Base-by-base conservation (phyloP, 2,797 vertebrate species). In the Mormyrus proboscirostris region DNA sequence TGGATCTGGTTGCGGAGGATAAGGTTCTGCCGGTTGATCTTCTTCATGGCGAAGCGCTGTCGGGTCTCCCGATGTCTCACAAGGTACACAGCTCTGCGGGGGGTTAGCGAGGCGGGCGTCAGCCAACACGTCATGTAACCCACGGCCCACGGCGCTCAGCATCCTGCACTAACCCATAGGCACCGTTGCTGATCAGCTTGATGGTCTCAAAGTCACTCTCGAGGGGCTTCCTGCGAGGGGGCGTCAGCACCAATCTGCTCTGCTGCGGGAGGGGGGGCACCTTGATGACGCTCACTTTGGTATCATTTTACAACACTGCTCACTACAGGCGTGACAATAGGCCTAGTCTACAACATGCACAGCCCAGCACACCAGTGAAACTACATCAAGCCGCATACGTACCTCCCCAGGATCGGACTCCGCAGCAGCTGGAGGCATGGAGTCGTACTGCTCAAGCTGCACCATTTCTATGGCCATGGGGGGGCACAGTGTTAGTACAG, bases 11-110 rank as follows among this genome's bases (percentile, higher is more conserved):
- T 99, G 89, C 98, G 96, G 91, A 99, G 95, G 65, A 98, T 97
- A 88, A 99, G 93, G 94, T 99, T 99, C 94, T 99, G 98, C n/a
- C 98, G 97, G 93, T 99, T 99, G 90, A 99, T 98, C 93, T 99
- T 99, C 93, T 99, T 99, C 96, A 99, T 97, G 90, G 98, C 98
- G 0, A 99, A 99, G 41, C 98, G 97, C 90, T 99, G 98, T 4
- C 98, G 96, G 0, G 97, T 99, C 92, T 99, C 98, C 57, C 96
- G 97, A 94, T 99, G 98, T 51, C 98, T 96, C 49, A 99, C 98
- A 91, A 99, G 93, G 93, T 98, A 97, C 87, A 99, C 98, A 0
- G 98, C 98, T 87, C 98, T 99, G 93, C 0, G 0, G 16, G 25
- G 57, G 44, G 47, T 44, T 0, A 85, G 83, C 0, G 79, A 83